phyloP scores from a whole-genome alignment of 1,140 invertebrate genomes.

The Dinoponera quadriceps region DNA sequence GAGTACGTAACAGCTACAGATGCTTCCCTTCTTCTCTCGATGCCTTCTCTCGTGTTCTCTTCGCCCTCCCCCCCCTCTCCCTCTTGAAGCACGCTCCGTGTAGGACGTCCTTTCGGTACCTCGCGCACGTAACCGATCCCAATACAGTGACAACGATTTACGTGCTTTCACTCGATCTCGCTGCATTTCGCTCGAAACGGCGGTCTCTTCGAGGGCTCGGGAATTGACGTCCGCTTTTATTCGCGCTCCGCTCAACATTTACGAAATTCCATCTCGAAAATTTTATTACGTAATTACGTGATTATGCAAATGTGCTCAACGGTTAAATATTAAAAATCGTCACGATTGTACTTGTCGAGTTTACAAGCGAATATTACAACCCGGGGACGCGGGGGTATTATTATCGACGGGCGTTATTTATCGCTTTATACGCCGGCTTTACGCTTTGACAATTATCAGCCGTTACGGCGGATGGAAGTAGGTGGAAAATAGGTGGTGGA shows the following conservation, averaged over 20 bases:
- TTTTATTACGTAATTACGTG: background rate
- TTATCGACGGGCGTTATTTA: no score
- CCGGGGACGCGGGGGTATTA: no score
- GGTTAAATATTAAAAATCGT: background rate
- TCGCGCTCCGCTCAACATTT: no score
- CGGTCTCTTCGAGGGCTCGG: background rate
- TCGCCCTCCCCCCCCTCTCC: background rate
- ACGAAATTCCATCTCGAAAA: background rate
- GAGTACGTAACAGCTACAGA: conserved; percentile 43
- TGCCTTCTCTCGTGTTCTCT: background rate
- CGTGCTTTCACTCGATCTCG: conserved; percentile 41
- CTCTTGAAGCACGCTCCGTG: background rate
- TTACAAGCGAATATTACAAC: no score
- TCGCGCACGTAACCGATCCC: conserved; percentile 45
- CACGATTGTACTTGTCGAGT: no score
- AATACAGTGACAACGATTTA: conserved; percentile 47
- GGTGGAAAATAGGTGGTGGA: no score
- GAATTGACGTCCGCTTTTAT: background rate
- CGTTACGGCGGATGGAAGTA: no score
- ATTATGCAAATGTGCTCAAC: background rate
- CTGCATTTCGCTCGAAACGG: conserved; percentile 9
- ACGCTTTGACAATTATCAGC: no score
- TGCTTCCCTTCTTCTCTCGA: background rate
- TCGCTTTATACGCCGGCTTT: no score
- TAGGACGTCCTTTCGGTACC: conserved; percentile 21